These are phyloP conservation scores for Thinocorus orbignyianus DNA, from an alignment of 2,113 vertebrate species.

Conservation along the genomic window DNA sequence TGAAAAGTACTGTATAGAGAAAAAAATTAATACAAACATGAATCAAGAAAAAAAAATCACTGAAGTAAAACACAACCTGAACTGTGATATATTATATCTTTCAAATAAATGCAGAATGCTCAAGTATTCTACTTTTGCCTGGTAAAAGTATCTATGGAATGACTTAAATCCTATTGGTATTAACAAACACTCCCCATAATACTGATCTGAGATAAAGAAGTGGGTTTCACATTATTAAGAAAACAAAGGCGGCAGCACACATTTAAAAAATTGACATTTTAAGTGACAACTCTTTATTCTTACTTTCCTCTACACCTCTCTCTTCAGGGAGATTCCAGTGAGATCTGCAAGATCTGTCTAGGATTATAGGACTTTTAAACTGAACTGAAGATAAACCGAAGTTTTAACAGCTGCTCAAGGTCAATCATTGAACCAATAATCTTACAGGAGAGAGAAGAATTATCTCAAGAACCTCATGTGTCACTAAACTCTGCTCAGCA, in stretches of 20 bases:
- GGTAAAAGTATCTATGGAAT: neutral
- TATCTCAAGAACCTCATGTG: neutral
- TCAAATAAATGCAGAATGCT: neutral
- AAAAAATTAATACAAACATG: neutral
- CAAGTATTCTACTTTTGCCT: neutral
- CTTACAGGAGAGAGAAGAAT: neutral
- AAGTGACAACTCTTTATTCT: neutral
- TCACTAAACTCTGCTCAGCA: neutral
- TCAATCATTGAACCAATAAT: neutral
- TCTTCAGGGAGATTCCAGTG: neutral
- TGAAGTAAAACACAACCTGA: neutral
- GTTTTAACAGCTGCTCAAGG: neutral
- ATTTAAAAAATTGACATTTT: neutral
- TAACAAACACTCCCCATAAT: neutral
- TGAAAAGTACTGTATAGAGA: neutral
- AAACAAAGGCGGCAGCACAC: neutral
- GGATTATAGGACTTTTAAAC: neutral
- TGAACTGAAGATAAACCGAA: neutral
- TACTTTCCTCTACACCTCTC: neutral
- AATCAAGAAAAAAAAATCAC: neutral
- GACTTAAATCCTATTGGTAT: neutral
- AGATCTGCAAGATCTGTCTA: neutral
- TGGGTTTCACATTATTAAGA: neutral
- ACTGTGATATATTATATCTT: neutral
- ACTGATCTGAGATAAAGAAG: neutral